phyloP scores from a whole-genome alignment of 1,140 invertebrate species.

The Delia radicum region DNA sequence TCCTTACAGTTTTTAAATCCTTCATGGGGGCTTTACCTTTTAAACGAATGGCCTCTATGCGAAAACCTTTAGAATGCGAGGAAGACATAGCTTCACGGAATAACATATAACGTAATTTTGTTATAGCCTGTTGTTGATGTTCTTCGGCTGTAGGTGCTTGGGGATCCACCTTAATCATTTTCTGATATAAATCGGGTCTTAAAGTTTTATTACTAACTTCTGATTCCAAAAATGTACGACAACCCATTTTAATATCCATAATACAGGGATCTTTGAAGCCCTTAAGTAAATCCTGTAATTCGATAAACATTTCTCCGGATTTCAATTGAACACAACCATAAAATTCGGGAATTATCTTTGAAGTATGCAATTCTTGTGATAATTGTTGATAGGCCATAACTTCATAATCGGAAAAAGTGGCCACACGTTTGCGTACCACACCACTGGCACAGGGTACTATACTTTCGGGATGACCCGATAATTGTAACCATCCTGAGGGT shows the following conservation, averaged over 20 bases:
- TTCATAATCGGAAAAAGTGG: constrained; percentile 72
- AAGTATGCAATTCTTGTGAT: constrained; percentile 71
- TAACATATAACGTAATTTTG: constrained; percentile 93
- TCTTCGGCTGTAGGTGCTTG: constrained; percentile 82
- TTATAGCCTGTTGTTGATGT: constrained; percentile 75
- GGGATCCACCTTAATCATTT: constrained; percentile 92
- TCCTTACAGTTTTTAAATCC: constrained; percentile 77
- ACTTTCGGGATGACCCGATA: constrained; percentile 88
- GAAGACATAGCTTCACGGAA: constrained; percentile 93
- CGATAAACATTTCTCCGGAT: constrained; percentile 84
- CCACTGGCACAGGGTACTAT: constrained; percentile 91
- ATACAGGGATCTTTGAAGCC: constrained; percentile 84
- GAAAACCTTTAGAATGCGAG: constrained; percentile 87
- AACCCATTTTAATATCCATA: constrained; percentile 93
- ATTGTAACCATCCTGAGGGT: constrained; percentile 82
- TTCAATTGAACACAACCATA: constrained; percentile 79
- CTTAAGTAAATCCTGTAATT: constrained; percentile 84
- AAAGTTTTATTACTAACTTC: constrained; percentile 85
- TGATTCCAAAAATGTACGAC: constrained; percentile 88
- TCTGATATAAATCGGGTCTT: constrained; percentile 78
- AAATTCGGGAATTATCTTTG: constrained; percentile 81
- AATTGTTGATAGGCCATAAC: constrained; percentile 79
- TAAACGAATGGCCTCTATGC: constrained; percentile 93
- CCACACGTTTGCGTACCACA: constrained; percentile 89
- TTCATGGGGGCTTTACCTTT: constrained; percentile 73